Evolutionary conservation across 2,113 vertebrate species (phyloP), one percentile per base, ranked within the genome.

Genomic region (Lamprologus sp.): DNA sequence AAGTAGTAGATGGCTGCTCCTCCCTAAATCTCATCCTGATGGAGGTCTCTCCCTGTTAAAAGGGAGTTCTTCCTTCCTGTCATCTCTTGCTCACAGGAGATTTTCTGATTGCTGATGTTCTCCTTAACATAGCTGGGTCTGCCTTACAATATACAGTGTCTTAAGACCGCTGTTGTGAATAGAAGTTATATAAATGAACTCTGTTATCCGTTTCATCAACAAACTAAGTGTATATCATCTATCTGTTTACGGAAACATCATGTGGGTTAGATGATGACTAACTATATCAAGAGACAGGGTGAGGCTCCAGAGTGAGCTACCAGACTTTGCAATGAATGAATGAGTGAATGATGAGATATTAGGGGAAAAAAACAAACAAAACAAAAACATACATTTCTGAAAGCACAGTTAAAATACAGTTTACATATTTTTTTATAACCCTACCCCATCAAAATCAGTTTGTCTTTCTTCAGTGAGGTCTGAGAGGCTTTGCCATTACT

Each of bases 251-350:
- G 0, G 21, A 55, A 55, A 14, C 11, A 26, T 26, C 21, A 13
- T 55, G 11, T 55, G 54, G 6, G 21, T 13, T 55, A 55, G 54
- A 55, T 55, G 21, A 55, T 14, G 21, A 55, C 21, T 7, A 55
- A 55, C 54, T 55, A 26, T 55, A 55, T 55, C 54, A 55, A 55
- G 54, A 55, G 4, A 55, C 11, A 26, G 54, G 21, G 21, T 55
- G 2, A 0, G 54, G 54, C 21, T 55, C 21, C 54, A 26, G 54
- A 55, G 2, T 55, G 53, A 54, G 10, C 53, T 55, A 55, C 0
- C 0, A 55, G 53, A 23, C 10, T 55, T 55, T 13, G 54, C 23
- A 55, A 55, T 55, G 53, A 55, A 21, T 54, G 51, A 54, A 53
- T 54, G 51, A 51, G 1, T 53, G 9, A 53, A 21, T 54, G n/a